Evolutionary conservation across 2,113 vertebrate genomes (phyloP).

Genomic region (Sapayoa aenigma): DNA sequence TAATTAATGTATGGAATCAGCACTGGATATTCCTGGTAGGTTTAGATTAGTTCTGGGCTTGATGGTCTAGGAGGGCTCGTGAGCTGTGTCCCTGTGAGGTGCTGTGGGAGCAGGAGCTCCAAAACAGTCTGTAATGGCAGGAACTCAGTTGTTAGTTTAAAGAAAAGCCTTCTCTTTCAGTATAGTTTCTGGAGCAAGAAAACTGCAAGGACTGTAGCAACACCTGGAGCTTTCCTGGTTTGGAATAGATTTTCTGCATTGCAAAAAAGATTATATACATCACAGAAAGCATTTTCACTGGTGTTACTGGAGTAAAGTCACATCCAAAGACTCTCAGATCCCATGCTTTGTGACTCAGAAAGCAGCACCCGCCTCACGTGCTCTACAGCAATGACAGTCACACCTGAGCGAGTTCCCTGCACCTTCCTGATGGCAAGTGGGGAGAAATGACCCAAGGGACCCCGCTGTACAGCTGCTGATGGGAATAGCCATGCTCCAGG

Average conservation of each 20-base stretch:
- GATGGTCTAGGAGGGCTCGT: background rate
- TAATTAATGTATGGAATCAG: background rate
- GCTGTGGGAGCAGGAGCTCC: background rate
- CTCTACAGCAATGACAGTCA: background rate
- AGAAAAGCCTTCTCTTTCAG: background rate
- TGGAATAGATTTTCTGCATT: background rate
- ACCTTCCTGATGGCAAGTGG: background rate
- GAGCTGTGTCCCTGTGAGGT: background rate
- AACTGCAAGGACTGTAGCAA: background rate
- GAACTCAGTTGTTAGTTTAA: background rate
- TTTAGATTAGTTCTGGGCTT: background rate
- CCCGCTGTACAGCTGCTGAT: background rate
- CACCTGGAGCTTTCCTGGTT: background rate
- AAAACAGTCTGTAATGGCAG: background rate
- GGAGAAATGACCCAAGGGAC: accelerated
- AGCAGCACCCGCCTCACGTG: background rate
- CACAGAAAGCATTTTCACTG: background rate
- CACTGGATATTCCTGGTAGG: background rate
- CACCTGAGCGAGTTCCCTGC: background rate
- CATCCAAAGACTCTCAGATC: background rate
- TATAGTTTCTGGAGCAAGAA: background rate
- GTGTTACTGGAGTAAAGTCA: background rate
- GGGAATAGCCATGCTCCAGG: background rate
- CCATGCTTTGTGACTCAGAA: background rate
- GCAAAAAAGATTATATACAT: background rate